phyloP scores from a whole-genome alignment of 2,113 vertebrate genomes.

The Trogon melanurus region DNA sequence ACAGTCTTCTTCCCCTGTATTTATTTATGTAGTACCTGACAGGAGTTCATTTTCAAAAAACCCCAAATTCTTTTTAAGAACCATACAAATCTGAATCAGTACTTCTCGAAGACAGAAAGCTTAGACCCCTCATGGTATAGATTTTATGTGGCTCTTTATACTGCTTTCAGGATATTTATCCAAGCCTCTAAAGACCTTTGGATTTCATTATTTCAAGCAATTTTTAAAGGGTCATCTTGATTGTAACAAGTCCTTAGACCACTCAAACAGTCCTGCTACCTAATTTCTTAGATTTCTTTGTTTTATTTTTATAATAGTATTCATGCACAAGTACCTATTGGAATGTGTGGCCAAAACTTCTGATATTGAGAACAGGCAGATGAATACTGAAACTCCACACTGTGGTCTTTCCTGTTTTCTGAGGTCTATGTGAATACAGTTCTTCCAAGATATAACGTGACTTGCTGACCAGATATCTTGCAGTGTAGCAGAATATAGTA shows the following conservation, averaged over 20 bases:
- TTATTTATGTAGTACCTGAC: not conserved
- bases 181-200: not conserved
- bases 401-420: not conserved
- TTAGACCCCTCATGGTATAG: accelerated
- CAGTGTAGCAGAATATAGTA: not conserved
- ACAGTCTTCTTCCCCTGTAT: not conserved
- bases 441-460: not conserved
- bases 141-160: not conserved
- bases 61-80: not conserved
- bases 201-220: not conserved
- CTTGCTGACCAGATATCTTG: not conserved
- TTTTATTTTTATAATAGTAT: not conserved
- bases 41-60: not conserved
- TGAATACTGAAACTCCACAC: not conserved
- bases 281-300: not conserved
- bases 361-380: not conserved
- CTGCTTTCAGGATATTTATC: not conserved
- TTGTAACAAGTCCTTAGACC: not conserved
- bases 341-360: not conserved
- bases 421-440: not conserved
- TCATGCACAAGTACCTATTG: not conserved
- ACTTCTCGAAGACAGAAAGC: not conserved
- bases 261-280: not conserved
- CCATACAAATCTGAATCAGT: not conserved
- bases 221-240: not conserved